Evolutionary conservation across 2,797 vertebrate species (phyloP), one percentile per base, ranked within the genome.

Genomic region (Onychomys arenicola): DNA sequence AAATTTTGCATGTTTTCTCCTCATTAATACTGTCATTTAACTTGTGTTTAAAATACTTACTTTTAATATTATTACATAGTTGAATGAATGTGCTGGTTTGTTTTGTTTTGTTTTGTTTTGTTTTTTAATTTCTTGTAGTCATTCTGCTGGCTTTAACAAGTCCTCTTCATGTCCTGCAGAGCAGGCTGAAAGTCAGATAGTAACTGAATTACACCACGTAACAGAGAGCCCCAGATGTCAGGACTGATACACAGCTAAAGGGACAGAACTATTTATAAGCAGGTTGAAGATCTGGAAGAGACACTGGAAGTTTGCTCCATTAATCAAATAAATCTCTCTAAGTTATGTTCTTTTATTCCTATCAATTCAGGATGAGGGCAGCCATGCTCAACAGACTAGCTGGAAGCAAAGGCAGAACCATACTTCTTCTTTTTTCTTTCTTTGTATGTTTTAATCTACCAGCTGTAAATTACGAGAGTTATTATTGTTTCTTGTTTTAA

Each of bases 241-340:
- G 43, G 52, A 94, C 11, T 77, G 82, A 84, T 63, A 80, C 32
- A 81, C 95, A 82, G 10, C 14, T 90, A 23, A 84, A 23, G 32
- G 84, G 80, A 71, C 21, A 90, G 25, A 97, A 61, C 14, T 95
- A 61, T 69, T 86, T 95, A 52, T n/a, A 46, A 82, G 23, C 37
- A 75, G 49, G 65, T 46, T 43, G 67, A 93, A 85, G 55, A 92
- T 77, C 46, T 95, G 19, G 21, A 92, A 83, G 32, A 91, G 43
- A 81, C 16, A 59, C 5, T 55, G 21, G 0, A 57, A 92, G 10
- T 83, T 61, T 43, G 13, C 37, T 12, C 83, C 81, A 61, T 12
- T 89, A 59, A n/a, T 25, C 0, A 29, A 52, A 96, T 27, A 94
- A 91, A 21, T 23, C 32, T 23, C 46, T 93, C 2, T 11, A 81